Base-by-base conservation (phyloP, 2,797 vertebrate genomes). In the Harpagifer antarcticus region DNA sequence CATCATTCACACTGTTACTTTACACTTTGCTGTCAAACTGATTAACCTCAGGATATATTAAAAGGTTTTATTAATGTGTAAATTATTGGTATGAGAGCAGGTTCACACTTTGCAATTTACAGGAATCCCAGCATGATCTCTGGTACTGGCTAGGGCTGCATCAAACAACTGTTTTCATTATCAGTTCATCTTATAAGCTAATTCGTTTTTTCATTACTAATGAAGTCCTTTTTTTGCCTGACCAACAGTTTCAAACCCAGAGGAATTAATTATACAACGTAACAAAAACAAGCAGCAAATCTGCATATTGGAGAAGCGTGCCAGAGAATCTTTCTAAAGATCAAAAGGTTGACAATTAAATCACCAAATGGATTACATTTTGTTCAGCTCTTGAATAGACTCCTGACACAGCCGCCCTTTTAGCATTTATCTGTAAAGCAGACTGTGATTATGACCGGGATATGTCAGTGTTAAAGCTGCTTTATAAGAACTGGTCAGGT, bases 381-480 rank as follows among this genome's bases (percentile, higher is more conserved):
- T 64, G 27, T 42, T 49, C n/a, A 55, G 3, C 20, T 53, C n/a
- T 43, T 12, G 9, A 48, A 48, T 47, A 63, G 19, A n/a, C 55
- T 17, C 37, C 43, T 19, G 14, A 5, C 45, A 45, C 40, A 31
- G 16, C 9, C 3, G 33, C 13, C 9, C 44, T 27, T 33, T 31
- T 27, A 27, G 23, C 42, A 48, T 13, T 43, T 12, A 47, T 52
- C 42, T 42, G 44, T 23, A 43, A 44, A 44, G 43, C 59, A 49
- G 17, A 17, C 50, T 66, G 47, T 40, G 40, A 59, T 50, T 54
- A 72, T 37, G 19, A 14, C 31, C 8, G 2, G 64, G 62, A 58
- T 59, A 68, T 72, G 50, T 58, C 11, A 57, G 37, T 23, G 59
- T 53, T 58, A 17, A 12, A 61, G 56, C 56, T 71, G 78, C 48